A percentile compares a stretch with the other conserved stretches of the same genome.
phyloP scores from a whole-genome alignment of 2,888 invertebrate species.

The Macrophya alboannulata region DNA sequence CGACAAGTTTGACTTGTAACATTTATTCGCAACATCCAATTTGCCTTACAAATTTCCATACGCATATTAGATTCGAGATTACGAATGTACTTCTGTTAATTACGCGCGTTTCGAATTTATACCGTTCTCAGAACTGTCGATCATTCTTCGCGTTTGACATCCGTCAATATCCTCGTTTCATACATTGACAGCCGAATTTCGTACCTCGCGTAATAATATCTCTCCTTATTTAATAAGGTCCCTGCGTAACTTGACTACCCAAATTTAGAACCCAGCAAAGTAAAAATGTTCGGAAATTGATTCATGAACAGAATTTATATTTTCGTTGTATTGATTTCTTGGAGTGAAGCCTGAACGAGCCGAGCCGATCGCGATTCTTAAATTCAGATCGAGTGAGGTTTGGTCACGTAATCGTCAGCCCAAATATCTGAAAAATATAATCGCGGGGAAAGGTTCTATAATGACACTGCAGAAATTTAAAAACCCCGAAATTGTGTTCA shows the following conservation, averaged over 20 bases:
- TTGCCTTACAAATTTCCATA: neutral
- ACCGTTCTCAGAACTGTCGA: neutral
- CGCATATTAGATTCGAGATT: neutral
- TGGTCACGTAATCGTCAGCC: neutral
- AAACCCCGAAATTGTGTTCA: too few relatives aligned
- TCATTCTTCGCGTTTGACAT: neutral
- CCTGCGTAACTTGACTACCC: neutral
- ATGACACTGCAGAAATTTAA: neutral
- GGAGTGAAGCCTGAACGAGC: neutral
- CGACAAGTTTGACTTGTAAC: neutral
- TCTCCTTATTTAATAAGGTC: neutral
- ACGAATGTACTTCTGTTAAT: neutral
- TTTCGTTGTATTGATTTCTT: neutral
- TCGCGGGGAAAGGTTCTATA: neutral
- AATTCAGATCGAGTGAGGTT: neutral
- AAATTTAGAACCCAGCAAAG: neutral
- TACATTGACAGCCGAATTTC: neutral
- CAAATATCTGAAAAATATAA: neutral
- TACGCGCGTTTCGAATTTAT: neutral
- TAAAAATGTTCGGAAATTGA: neutral
- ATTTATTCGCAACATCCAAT: neutral
- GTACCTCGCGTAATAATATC: neutral
- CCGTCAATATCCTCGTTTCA: neutral
- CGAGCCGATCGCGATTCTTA: neutral
- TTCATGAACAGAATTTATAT: neutral